Evolutionary conservation across 2,113 vertebrate genomes (phyloP).

Genomic region (Garra rufa): DNA sequence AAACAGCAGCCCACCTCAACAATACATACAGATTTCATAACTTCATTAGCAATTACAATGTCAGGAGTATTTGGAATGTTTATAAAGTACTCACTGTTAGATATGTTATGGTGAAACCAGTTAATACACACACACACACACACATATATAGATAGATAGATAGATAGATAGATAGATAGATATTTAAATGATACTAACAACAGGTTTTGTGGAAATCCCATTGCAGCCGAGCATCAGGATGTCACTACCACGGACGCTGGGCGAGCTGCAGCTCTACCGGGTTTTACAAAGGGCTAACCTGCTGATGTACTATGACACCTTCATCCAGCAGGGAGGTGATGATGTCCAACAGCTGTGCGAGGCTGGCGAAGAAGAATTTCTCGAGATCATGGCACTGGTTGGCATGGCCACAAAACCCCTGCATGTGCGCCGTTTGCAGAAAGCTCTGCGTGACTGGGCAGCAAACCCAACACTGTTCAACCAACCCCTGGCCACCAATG

Average conservation of each 20-base stretch:
- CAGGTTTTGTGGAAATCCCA: background rate
- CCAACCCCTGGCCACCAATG: constrained; percentile 82
- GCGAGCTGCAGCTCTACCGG: constrained; percentile 95
- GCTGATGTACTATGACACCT: constrained; percentile 97
- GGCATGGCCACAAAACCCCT: constrained; percentile 99
- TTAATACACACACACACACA: too few relatives aligned
- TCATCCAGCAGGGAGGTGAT: constrained; percentile 98
- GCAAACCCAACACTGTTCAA: constrained; percentile 93
- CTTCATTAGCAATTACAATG: too few relatives aligned
- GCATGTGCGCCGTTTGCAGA: constrained; percentile 95
- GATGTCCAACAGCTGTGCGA: constrained; percentile 97
- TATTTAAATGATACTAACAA: background rate
- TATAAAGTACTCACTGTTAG: too few relatives aligned
- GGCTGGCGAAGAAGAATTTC: constrained; percentile 95
- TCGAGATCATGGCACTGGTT: constrained; percentile 98
- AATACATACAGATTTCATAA: too few relatives aligned
- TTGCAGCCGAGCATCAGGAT: constrained; percentile 72
- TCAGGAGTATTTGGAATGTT: too few relatives aligned
- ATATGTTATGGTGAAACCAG: too few relatives aligned
- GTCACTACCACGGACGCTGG: constrained; percentile 94
- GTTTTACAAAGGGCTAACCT: constrained; percentile 95
- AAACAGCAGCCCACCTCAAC: too few relatives aligned
- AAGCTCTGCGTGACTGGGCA: constrained; percentile 94
- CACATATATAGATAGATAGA: too few relatives aligned
- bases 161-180: too few relatives aligned